phyloP scores from a whole-genome alignment of 2,888 invertebrate species.

The Chrysina gloriosa region DNA sequence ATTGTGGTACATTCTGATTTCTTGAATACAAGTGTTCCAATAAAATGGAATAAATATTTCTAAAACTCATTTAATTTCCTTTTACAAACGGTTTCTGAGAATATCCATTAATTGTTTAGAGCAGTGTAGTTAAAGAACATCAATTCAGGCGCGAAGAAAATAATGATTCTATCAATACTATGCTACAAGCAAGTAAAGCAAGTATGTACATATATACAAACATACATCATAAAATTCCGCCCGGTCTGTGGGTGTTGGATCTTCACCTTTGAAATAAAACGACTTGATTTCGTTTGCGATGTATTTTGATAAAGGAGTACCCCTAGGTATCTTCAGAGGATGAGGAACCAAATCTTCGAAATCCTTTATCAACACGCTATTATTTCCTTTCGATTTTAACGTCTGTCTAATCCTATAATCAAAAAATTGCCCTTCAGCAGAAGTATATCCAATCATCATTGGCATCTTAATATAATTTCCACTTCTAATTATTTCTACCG shows the following conservation, averaged over 20 bases:
- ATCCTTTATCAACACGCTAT: conserved; percentile 18
- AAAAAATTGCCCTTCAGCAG: conserved; percentile 59
- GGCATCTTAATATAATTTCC: conserved; percentile 60
- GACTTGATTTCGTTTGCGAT: conserved; percentile 52
- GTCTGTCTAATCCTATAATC: conserved; percentile 45
- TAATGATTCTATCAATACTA: too few species aligned
- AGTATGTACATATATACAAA: too few species aligned
- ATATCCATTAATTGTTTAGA: too few species aligned
- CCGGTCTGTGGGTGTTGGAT: conserved; percentile 49
- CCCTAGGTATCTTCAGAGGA: conserved; percentile 51
- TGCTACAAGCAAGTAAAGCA: too few species aligned
- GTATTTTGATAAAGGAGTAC: conserved; percentile 52
- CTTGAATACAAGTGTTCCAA: too few species aligned
- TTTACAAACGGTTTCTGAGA: too few species aligned
- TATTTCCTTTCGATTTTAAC: neutral
- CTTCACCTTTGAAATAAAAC: conserved; percentile 55
- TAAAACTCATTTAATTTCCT: too few species aligned
- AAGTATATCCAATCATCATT: conserved; percentile 58
- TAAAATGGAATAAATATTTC: too few species aligned
- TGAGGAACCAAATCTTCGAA: conserved; percentile 48
- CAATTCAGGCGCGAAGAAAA: too few species aligned
- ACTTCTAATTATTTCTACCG: conserved; percentile 54
- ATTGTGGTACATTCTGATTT: too few species aligned
- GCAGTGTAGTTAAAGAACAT: too few species aligned
- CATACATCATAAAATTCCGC: conserved; percentile 59